phyloP scores from a whole-genome alignment of 2,113 vertebrate species.

The Corythaixoides concolor region DNA sequence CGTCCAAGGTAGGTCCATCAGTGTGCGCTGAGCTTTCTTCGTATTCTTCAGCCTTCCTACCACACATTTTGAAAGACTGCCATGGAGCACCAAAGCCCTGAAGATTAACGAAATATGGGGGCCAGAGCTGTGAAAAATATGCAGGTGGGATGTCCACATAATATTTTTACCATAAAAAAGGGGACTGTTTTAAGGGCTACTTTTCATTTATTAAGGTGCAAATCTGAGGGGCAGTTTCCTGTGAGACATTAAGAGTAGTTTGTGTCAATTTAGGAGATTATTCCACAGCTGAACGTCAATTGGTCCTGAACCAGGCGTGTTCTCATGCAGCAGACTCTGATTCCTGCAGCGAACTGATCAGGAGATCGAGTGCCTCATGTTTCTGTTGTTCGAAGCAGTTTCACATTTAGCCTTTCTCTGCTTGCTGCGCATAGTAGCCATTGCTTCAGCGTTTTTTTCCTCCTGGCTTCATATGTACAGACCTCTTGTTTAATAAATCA shows the following conservation, averaged over 20 bases:
- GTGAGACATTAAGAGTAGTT: background rate
- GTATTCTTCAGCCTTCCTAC: background rate
- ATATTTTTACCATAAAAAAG: background rate
- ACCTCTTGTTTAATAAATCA: background rate
- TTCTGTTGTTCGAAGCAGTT: background rate
- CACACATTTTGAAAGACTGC: too few relatives aligned
- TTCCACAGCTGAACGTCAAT: background rate
- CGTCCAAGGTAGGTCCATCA: background rate
- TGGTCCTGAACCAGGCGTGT: background rate
- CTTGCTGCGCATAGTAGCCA: background rate
- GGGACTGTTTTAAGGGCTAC: background rate
- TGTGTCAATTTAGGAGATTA: background rate
- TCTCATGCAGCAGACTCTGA: background rate
- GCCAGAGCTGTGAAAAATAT: background rate
- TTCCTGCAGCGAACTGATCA: background rate
- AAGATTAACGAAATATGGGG: background rate
- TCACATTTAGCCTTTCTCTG: background rate
- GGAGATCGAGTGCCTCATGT: background rate
- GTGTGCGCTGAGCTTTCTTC: background rate
- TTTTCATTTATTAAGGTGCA: background rate
- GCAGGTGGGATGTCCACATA: too few relatives aligned
- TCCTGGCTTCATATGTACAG: background rate
- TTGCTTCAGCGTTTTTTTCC: background rate
- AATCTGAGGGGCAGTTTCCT: background rate
- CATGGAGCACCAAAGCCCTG: background rate